These are phyloP conservation scores for Crossoptilon crossoptilon DNA, from an alignment of 2,797 vertebrate species.

Conservation along the genomic window DNA sequence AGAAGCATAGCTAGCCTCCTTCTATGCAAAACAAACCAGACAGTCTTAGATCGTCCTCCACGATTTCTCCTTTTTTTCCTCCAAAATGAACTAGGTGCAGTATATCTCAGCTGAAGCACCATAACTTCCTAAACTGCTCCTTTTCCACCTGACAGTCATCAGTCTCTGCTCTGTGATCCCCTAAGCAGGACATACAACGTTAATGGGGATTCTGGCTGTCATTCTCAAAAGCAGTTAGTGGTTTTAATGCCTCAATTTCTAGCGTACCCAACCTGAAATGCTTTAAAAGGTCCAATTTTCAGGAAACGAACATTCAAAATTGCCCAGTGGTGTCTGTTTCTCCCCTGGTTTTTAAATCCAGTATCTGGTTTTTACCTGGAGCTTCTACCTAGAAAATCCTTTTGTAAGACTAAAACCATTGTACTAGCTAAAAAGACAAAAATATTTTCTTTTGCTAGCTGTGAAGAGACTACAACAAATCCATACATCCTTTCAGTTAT, in stretches of 20 bases:
- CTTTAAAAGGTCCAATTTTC: constrained; percentile 22
- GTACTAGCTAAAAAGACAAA: background rate
- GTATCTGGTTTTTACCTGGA: background rate
- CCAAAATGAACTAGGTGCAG: background rate
- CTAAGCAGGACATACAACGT: constrained; percentile 22
- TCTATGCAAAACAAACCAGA: constrained; percentile 29
- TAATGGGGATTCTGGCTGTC: constrained; percentile 51
- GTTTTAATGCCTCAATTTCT: constrained; percentile 36
- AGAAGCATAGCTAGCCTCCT: background rate
- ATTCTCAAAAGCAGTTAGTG: constrained; percentile 35
- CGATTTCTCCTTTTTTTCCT: constrained; percentile 61
- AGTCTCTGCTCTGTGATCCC: constrained; percentile 37
- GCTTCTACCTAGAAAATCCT: constrained; percentile 16
- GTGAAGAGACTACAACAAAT: constrained; percentile 11
- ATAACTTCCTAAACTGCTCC: constrained; percentile 30
- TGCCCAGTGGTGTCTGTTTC: background rate
- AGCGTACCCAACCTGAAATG: constrained; percentile 7
- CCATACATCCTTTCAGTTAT: background rate
- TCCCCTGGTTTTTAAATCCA: background rate
- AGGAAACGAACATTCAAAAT: constrained; percentile 10
- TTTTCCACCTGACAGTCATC: constrained; percentile 54
- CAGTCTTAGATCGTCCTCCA: constrained; percentile 45
- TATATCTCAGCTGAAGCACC: constrained; percentile 9
- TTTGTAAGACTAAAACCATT: background rate
- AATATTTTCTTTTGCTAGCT: background rate